Conservation (phyloP, 2,888 invertebrate species). For the Cataglyphis albicans region DNA sequence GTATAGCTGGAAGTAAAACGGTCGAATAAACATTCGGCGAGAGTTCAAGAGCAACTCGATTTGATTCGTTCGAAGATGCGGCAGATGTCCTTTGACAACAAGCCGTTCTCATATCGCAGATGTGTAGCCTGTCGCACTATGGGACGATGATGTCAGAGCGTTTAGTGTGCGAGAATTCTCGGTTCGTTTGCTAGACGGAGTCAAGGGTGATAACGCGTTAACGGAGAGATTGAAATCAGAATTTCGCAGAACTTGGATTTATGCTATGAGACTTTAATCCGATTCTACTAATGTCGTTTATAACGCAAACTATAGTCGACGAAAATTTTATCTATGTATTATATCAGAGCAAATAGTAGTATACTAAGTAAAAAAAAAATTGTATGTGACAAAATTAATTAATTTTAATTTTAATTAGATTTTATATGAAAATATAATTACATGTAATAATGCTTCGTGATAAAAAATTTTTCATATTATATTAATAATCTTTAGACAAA, state of each 20-base stretch:
- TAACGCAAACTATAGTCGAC: background rate
- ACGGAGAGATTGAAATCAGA: conserved; percentile 27
- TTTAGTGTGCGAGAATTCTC: background rate
- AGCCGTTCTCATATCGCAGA: conserved; percentile 47
- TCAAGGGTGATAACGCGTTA: conserved; percentile 11
- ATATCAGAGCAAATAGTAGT: background rate
- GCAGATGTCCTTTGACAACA: conserved; percentile 71
- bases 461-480: background rate
- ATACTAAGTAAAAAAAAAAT: background rate
- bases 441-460: background rate
- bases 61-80: conserved; percentile 54
- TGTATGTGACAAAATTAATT: background rate
- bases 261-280: background rate
- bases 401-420: background rate
- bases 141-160: background rate
- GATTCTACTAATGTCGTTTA: background rate
- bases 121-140: conserved; percentile 45
- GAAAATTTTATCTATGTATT: background rate
- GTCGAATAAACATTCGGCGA: background rate
- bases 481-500: conserved; percentile 5
- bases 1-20: background rate
- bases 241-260: background rate
- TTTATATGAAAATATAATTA: background rate
- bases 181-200: background rate
- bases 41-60: conserved; percentile 62